Conservation (phyloP, 2,888 invertebrate genomes). For the Drosophila diplacantha region DNA sequence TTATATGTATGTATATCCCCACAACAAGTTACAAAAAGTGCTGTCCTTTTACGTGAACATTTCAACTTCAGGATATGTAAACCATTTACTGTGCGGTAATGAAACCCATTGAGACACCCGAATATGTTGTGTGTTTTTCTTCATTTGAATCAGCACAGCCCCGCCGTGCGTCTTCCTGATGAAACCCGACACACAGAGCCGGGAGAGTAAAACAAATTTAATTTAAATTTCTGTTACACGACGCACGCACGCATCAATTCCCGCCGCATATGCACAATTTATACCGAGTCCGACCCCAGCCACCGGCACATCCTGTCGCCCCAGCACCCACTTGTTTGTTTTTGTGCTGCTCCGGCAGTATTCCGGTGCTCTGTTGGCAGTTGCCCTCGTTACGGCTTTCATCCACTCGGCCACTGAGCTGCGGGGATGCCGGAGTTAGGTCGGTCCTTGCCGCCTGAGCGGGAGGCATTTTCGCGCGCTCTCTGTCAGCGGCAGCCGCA, state of each 20-base stretch:
- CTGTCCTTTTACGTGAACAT: slow-evolving; percentile 9
- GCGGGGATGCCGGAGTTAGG: slow-evolving; percentile 15
- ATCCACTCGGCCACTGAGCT: slow-evolving; percentile 14
- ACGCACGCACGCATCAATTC: slow-evolving; percentile 36
- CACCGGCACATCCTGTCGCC: slow-evolving; percentile 18
- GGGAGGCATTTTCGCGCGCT: slow-evolving; percentile 47
- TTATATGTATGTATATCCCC: neutral
- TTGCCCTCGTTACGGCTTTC: slow-evolving; percentile 15
- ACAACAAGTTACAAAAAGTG: neutral
- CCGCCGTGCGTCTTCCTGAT: neutral
- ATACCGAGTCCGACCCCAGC: slow-evolving; percentile 16
- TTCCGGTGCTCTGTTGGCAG: slow-evolving; percentile 13
- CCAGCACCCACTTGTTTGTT: slow-evolving; percentile 30
- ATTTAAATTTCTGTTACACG: slow-evolving; percentile 64
- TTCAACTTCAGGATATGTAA: slow-evolving; percentile 4
- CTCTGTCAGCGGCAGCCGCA: slow-evolving; percentile 52
- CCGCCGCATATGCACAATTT: slow-evolving; percentile 51
- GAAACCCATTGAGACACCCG: slow-evolving; percentile 10
- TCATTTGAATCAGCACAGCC: slow-evolving; percentile 10
- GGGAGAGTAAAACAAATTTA: slow-evolving; percentile 52
- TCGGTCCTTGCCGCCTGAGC: slow-evolving; percentile 30
- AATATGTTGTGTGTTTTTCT: slow-evolving; percentile 18
- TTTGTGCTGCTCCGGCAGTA: slow-evolving; percentile 28
- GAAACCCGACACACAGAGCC: slow-evolving; percentile 27
- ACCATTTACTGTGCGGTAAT: slow-evolving; percentile 14